A percentile compares a stretch with the other conserved stretches of the same genome.
phyloP scores from a whole-genome alignment of 2,888 invertebrate genomes.

The Heliconius ethilla region DNA sequence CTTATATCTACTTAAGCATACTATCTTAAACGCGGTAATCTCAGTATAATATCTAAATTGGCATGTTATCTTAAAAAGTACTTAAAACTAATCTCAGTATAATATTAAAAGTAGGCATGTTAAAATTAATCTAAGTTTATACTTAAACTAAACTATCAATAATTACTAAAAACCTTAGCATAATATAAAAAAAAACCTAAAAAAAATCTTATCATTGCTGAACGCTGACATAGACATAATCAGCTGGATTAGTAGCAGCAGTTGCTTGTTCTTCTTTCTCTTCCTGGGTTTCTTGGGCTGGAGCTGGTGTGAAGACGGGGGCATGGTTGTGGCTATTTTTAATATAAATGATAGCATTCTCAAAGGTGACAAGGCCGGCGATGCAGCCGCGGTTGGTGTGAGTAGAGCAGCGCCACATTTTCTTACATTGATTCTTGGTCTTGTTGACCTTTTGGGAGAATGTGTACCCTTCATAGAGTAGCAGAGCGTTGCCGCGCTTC shows the following conservation, averaged over 20 bases:
- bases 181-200: background rate
- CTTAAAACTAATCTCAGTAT: conserved; percentile 9
- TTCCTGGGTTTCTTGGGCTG: background rate
- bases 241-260: background rate
- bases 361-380: conserved; percentile 42
- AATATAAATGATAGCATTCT: conserved; percentile 36
- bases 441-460: conserved; percentile 45
- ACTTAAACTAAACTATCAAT: background rate
- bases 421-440: conserved; percentile 33
- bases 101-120: conserved; percentile 5
- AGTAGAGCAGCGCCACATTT: conserved; percentile 50
- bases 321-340: conserved; percentile 39
- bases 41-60: conserved; percentile 13
- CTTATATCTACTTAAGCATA: conserved; percentile 17
- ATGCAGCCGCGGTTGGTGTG: conserved; percentile 47
- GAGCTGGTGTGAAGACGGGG: background rate
- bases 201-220: background rate
- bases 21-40: conserved; percentile 13
- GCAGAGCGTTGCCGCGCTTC: conserved; percentile 47
- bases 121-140: background rate
- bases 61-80: background rate
- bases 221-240: conserved; percentile 5
- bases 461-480: conserved; percentile 50
- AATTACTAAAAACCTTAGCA: too few species aligned
- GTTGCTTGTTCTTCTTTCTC: background rate